Conservation (phyloP, 2,888 invertebrate species). For the Aporophyla lueneburgensis region DNA sequence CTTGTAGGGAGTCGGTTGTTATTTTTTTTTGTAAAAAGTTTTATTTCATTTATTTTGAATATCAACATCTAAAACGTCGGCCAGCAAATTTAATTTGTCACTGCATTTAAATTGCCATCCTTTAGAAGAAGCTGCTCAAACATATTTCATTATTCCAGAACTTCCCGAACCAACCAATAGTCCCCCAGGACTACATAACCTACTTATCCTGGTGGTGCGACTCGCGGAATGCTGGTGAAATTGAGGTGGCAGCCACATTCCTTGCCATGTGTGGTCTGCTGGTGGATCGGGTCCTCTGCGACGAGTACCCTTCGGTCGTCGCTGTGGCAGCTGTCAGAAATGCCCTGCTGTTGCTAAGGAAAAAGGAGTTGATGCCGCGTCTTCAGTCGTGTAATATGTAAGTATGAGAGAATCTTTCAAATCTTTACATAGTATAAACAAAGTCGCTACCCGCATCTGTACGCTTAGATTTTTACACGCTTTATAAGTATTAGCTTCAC, state of each 20-base stretch:
- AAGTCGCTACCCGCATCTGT: too few species aligned
- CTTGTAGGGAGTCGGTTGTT: too few species aligned
- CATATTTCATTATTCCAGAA: slow-evolving; percentile 70
- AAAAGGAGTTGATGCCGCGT: slow-evolving; percentile 67
- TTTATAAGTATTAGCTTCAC: too few species aligned
- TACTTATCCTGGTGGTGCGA: slow-evolving; percentile 83
- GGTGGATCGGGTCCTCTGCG: slow-evolving; percentile 75
- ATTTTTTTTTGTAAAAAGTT: too few species aligned
- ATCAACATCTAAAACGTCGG: too few species aligned
- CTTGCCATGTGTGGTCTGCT: slow-evolving; percentile 80
- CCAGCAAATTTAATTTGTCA: too few species aligned
- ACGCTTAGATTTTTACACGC: too few species aligned
- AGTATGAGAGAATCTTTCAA: slow-evolving; percentile 58
- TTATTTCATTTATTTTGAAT: too few species aligned
- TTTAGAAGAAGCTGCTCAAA: not conserved
- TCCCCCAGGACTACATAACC: slow-evolving; percentile 82
- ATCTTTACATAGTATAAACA: too few species aligned
- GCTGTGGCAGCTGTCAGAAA: slow-evolving; percentile 80
- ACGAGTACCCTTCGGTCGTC: slow-evolving; percentile 80
- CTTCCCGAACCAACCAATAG: slow-evolving; percentile 79
- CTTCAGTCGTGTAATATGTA: slow-evolving; percentile 76
- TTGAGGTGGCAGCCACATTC: slow-evolving; percentile 82
- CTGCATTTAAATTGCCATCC: too few species aligned
- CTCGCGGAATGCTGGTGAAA: slow-evolving; percentile 70
- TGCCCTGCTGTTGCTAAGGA: slow-evolving; percentile 76